Conservation (phyloP, 2,888 invertebrate genomes). For the Polietes domitor region DNA sequence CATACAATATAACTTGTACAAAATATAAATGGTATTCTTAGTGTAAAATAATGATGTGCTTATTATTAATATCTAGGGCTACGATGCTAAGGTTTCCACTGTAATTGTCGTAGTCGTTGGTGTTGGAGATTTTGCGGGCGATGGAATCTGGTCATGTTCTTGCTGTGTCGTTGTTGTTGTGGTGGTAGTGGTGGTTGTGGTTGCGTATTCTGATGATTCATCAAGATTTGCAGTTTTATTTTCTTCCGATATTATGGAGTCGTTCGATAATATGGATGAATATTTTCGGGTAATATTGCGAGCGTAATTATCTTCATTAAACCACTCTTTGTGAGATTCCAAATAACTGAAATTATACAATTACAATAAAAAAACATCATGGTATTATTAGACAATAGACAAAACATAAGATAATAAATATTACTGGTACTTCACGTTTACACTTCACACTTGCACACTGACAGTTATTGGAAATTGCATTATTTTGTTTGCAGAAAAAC, state of each 20-base stretch:
- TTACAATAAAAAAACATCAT: slow-evolving; percentile 7
- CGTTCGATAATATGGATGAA: slow-evolving; percentile 16
- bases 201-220: background rate
- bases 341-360: slow-evolving; percentile 84
- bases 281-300: slow-evolving; percentile 47
- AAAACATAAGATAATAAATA: too few species aligned
- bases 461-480: background rate
- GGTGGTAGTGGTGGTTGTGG: too few species aligned
- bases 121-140: slow-evolving; percentile 32
- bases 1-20: background rate
- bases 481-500: background rate
- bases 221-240: slow-evolving; percentile 8
- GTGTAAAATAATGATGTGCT: background rate
- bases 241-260: slow-evolving; percentile 48
- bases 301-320: slow-evolving; percentile 87
- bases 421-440: too few species aligned
- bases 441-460: too few species aligned
- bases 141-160: slow-evolving; percentile 14
- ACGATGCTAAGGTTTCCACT: slow-evolving; percentile 52
- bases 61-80: slow-evolving; percentile 1
- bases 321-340: slow-evolving; percentile 91
- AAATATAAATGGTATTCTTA: background rate
- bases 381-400: too few species aligned
- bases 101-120: slow-evolving; percentile 5
- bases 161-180: background rate